Conservation (phyloP, 92 coral and sea anemone genomes). For the Metridium senile region DNA sequence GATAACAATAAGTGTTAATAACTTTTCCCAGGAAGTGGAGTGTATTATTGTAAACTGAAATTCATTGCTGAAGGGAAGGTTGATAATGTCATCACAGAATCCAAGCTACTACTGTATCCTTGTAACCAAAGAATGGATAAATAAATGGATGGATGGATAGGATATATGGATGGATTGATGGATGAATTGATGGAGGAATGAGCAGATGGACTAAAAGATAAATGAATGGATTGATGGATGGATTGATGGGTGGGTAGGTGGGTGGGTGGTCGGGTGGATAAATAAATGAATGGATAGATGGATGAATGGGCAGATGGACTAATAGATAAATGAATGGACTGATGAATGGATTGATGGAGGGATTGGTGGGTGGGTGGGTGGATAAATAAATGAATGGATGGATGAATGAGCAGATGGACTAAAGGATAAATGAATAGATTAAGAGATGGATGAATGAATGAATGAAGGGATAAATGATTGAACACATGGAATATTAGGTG, state of each 20-base stretch:
- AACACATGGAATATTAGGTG: not conserved
- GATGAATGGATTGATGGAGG: not conserved
- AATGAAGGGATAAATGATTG: too few relatives aligned
- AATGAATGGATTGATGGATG: not conserved
- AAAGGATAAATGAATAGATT: too few relatives aligned
- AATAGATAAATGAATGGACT: not conserved
- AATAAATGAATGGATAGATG: not conserved
- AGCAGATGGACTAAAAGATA: not conserved
- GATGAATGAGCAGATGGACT: too few relatives aligned
- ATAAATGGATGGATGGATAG: not conserved
- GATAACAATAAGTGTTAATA: too few relatives aligned
- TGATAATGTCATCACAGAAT: constrained; percentile 76
- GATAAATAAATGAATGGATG: too few relatives aligned
- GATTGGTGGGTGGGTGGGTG: not conserved
- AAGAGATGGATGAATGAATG: too few relatives aligned
- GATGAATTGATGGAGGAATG: not conserved
- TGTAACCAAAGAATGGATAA: not conserved
- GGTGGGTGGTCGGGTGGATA: not conserved
- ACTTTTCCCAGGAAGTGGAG: constrained; percentile 94
- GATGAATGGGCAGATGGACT: not conserved
- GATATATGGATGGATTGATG: not conserved
- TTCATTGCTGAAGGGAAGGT: constrained; percentile 63
- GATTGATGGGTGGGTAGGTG: not conserved
- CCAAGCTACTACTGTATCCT: constrained; percentile 85
- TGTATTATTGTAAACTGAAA: constrained; percentile 86